These are phyloP conservation scores for Pantherophis guttatus DNA, from an alignment of 2,113 vertebrate species.

Conservation along the genomic window DNA sequence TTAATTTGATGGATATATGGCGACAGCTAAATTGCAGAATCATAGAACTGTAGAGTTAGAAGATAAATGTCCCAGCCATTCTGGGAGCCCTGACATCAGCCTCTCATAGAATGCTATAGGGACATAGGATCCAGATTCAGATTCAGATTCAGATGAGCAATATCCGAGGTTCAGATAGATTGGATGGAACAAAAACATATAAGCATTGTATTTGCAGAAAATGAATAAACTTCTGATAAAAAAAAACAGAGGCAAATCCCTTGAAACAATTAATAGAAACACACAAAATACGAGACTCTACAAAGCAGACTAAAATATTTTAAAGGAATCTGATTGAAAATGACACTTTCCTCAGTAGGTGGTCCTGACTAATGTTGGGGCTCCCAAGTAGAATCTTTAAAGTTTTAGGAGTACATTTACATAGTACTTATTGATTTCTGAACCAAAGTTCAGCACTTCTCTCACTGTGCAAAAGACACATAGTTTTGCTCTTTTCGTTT, in stretches of 20 bases:
- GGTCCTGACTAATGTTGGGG: neutral
- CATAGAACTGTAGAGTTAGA: neutral
- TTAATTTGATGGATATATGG: neutral
- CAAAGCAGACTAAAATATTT: neutral
- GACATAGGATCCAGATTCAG: neutral
- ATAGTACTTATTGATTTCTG: neutral
- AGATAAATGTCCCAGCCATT: neutral
- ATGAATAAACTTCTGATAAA: neutral
- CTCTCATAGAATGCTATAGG: neutral
- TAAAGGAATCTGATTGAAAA: neutral
- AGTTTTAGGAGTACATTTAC: neutral
- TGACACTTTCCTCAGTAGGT: neutral
- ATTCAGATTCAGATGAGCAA: neutral
- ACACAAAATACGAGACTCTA: neutral
- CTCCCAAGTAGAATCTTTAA: neutral
- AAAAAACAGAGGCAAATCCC: neutral
- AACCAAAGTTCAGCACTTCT: neutral
- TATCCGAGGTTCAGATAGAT: neutral
- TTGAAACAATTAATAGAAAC: neutral
- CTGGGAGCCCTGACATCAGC: neutral
- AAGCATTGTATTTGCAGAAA: neutral
- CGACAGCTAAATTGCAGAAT: neutral
- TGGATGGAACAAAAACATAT: neutral
- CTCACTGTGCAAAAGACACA: neutral
- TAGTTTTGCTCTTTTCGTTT: neutral